Evolutionary conservation across 2,888 invertebrate genomes (phyloP).

Genomic region (Ceraclea dissimilis): DNA sequence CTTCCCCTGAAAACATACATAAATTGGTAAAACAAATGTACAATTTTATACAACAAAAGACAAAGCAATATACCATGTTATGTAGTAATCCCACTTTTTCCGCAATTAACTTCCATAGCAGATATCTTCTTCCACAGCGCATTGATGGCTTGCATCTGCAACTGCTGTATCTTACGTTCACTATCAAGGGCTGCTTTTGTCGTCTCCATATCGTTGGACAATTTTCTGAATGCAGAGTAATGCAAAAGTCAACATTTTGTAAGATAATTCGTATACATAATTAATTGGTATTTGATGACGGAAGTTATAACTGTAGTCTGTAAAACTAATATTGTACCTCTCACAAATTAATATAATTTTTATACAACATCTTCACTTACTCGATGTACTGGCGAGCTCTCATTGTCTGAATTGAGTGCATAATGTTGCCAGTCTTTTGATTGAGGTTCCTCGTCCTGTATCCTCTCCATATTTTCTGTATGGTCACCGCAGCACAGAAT

Average conservation of each 20-base stretch:
- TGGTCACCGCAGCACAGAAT: slow-evolving; percentile 62
- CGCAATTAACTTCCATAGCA: slow-evolving; percentile 47
- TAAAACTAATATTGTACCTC: no score
- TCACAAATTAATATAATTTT: no score
- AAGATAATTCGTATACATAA: no score
- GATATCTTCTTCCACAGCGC: slow-evolving; percentile 84
- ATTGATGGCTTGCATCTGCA: slow-evolving; percentile 87
- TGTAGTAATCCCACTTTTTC: no score
- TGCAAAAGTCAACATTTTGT: no score
- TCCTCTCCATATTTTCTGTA: slow-evolving; percentile 83
- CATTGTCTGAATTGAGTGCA: slow-evolving; percentile 64
- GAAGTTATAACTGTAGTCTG: no score
- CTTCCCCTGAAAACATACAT: slow-evolving; percentile 16
- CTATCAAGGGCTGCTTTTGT: slow-evolving; percentile 79
- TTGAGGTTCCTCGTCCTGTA: slow-evolving; percentile 70
- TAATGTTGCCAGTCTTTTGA: slow-evolving; percentile 54
- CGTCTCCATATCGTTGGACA: slow-evolving; percentile 77
- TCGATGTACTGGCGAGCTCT: slow-evolving; percentile 78
- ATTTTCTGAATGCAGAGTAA: slow-evolving; percentile 49
- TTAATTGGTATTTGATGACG: no score
- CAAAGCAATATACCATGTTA: no score
- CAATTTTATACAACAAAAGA: not conserved
- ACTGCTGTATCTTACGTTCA: slow-evolving; percentile 75
- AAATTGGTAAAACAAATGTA: no score
- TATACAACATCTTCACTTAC: no score